A percentile compares a stretch with the other conserved stretches of the same genome.
Conservation (phyloP, 2,888 invertebrate genomes). For the Nysson spinosus region DNA sequence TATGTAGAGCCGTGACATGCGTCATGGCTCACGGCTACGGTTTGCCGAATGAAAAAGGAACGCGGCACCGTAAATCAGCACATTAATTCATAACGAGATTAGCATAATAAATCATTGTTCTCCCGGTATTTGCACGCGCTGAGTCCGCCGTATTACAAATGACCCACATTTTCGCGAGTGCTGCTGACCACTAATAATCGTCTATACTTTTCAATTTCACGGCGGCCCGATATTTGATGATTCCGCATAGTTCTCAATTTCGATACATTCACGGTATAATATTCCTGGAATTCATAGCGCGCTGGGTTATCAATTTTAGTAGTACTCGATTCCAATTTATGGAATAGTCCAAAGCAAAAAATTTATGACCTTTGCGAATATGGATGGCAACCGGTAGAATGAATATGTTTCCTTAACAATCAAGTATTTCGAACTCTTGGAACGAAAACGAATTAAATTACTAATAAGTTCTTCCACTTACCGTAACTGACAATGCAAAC, state of each 20-base stretch:
- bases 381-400: too few species aligned
- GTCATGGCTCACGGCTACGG: slow-evolving; percentile 11
- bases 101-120: slow-evolving; percentile 52
- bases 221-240: slow-evolving; percentile 17
- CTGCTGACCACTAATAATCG: slow-evolving; percentile 16
- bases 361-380: too few species aligned
- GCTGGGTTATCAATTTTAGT: too few species aligned
- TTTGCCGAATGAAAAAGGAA: slow-evolving; percentile 31
- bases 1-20: slow-evolving; percentile 4
- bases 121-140: slow-evolving; percentile 19
- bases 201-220: slow-evolving; percentile 30
- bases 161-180: slow-evolving; percentile 28
- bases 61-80: slow-evolving; percentile 39
- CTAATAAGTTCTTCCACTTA: too few species aligned
- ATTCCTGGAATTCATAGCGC: neutral
- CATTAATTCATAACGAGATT: slow-evolving; percentile 55
- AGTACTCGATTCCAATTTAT: too few species aligned
- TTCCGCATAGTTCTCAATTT: slow-evolving; percentile 21
- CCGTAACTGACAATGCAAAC: too few species aligned
- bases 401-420: too few species aligned
- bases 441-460: too few species aligned
- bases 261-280: neutral
- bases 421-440: too few species aligned
- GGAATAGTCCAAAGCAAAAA: too few species aligned
- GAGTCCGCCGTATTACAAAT: slow-evolving; percentile 30